Evolutionary conservation across 2,888 invertebrate genomes (phyloP).

Genomic region (Phragmatobia fuliginosa): DNA sequence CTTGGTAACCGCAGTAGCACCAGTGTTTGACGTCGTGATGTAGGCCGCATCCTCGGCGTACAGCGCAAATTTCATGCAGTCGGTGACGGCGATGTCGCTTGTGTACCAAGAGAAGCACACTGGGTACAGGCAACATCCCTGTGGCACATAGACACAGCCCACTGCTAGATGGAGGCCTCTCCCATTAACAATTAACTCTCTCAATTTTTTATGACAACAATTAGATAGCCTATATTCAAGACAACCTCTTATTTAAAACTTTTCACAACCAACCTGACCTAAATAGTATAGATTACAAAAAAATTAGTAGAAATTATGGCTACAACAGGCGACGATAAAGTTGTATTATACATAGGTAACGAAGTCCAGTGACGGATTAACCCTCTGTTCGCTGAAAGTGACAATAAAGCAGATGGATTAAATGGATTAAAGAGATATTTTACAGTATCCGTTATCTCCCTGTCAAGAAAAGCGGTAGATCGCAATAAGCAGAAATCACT

Average conservation of each 20-base stretch:
- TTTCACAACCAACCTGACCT: not conserved
- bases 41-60: no score
- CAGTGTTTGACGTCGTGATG: no score
- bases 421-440: not conserved
- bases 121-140: no score
- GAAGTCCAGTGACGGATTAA: not conserved
- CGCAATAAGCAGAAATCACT: not conserved
- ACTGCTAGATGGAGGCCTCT: no score
- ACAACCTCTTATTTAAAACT: not conserved
- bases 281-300: not conserved
- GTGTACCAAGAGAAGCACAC: no score
- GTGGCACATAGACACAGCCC: no score
- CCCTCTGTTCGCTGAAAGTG: not conserved
- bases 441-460: not conserved
- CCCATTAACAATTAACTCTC: no score
- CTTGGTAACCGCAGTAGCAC: no score
- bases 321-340: not conserved
- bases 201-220: conserved; percentile 9
- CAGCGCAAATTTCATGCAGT: no score
- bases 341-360: not conserved
- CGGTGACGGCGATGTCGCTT: no score
- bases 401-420: not conserved
- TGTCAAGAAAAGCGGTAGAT: not conserved
- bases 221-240: not conserved
- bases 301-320: not conserved